Conservation (phyloP, 2,888 invertebrate species). For the Orgyia antiqua region DNA sequence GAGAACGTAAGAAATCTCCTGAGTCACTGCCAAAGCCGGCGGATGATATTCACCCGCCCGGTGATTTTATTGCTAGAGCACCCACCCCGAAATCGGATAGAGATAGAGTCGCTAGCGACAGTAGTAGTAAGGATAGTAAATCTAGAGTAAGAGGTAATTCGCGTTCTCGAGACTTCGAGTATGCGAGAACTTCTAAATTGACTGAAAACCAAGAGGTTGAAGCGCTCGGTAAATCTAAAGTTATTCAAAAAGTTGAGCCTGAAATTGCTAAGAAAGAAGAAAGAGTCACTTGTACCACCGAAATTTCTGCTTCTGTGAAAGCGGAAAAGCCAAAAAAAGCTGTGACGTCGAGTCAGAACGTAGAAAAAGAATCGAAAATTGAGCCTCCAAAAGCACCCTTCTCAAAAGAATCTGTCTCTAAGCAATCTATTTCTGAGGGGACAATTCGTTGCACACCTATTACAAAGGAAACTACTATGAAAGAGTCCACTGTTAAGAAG, state of each 20-base stretch:
- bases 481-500: neutral
- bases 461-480: slow-evolving; percentile 5
- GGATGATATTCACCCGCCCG: slow-evolving; percentile 55
- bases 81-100: slow-evolving; percentile 54
- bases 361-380: slow-evolving; percentile 1
- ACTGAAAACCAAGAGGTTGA: slow-evolving; percentile 10
- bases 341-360: slow-evolving; percentile 2
- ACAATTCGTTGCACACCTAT: neutral
- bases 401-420: slow-evolving; percentile 4
- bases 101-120: slow-evolving; percentile 37
- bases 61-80: slow-evolving; percentile 50
- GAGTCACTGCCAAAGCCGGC: slow-evolving; percentile 54
- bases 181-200: slow-evolving; percentile 10
- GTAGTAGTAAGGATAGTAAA: slow-evolving; percentile 42
- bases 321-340: slow-evolving; percentile 12
- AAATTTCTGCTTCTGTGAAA: no score
- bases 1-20: slow-evolving; percentile 28
- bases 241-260: slow-evolving; percentile 2
- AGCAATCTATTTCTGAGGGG: slow-evolving; percentile 4
- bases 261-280: slow-evolving; percentile 1
- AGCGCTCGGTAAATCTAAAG: slow-evolving; percentile 3
- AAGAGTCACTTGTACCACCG: slow-evolving; percentile 1
- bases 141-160: slow-evolving; percentile 21
- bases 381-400: slow-evolving; percentile 6
- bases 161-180: slow-evolving; percentile 12